Evolutionary conservation across 1,140 invertebrate genomes (phyloP), one percentile per base, ranked within the genome.

Genomic region (Meloidogyne exigua): DNA sequence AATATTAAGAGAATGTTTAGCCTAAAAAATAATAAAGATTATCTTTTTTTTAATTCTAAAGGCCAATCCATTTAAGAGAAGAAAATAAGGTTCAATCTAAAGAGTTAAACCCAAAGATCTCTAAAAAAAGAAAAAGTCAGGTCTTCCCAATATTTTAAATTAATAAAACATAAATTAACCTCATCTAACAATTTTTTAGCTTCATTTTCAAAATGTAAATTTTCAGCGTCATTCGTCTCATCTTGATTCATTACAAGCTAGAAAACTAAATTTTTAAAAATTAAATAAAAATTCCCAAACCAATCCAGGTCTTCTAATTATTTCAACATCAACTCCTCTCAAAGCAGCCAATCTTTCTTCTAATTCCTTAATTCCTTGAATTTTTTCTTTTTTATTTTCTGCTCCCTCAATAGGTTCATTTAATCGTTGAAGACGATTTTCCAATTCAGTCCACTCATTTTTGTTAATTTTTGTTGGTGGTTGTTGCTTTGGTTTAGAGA

Each of bases 291-390:
- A 39, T 5, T 13, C 0, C 4, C 74, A n/a, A 49, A 77, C 76
- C 70, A 77, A 63, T 65, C 76, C 28, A n/a, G 76, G 76, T 18
- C 28, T 62, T 42, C 76, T 70, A 23, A 77, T 67, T 23, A 77
- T 49, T 18, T 77, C 76, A 57, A 77, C 76, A 28, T 36, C 36
- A 66, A 77, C 76, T 10, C 69, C 76, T 4, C 64, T 25, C 15
- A 77, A 74, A 21, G 69, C 76, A 21, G 76, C 76, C 62, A 77
- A 36, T 44, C 76, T 64, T 64, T 77, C 71, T 63, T 77, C 76
- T 21, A 77, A 36, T 63, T 77, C 21, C 7, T 44, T 28, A 44
- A 71, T 71, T 25, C 69, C 28, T 42, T 62, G 36, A 44, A 21
- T 44, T 71, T 44, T 42, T 4, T 71, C 25, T 62, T 26, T 28